These are phyloP conservation scores for Eulemur rubriventer DNA, from an alignment of 2,797 vertebrate genomes.

Conservation along the genomic window DNA sequence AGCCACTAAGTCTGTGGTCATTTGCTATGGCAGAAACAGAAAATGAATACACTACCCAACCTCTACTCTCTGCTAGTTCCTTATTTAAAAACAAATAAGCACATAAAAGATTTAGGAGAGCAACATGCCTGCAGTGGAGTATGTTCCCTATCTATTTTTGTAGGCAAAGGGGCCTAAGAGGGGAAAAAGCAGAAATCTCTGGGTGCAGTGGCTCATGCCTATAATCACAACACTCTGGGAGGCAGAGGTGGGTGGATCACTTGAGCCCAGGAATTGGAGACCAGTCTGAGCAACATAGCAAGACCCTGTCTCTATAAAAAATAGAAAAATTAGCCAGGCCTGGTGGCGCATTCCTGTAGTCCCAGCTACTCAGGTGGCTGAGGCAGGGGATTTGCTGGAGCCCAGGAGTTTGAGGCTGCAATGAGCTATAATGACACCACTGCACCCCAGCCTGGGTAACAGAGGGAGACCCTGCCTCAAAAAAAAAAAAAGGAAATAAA, in stretches of 20 bases:
- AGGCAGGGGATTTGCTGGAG: neutral
- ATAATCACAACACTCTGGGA: neutral
- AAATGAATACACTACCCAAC: neutral
- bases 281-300: neutral
- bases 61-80: neutral
- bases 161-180: no score
- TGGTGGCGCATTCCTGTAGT: neutral
- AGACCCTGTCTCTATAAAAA: neutral
- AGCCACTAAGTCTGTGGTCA: neutral
- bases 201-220: neutral
- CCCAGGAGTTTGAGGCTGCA: neutral
- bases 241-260: no score
- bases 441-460: neutral
- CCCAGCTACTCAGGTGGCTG: neutral
- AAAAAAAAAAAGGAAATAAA: neutral
- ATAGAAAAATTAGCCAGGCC: neutral
- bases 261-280: neutral
- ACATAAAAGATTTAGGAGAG: neutral
- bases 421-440: neutral
- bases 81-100: neutral
- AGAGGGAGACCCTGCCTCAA: neutral
- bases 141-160: neutral
- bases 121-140: rapidly evolving
- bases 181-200: neutral
- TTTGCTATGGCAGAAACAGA: neutral